These are phyloP conservation scores for Drosophila tanythrix DNA, from an alignment of 2,888 invertebrate species.

Conservation along the genomic window DNA sequence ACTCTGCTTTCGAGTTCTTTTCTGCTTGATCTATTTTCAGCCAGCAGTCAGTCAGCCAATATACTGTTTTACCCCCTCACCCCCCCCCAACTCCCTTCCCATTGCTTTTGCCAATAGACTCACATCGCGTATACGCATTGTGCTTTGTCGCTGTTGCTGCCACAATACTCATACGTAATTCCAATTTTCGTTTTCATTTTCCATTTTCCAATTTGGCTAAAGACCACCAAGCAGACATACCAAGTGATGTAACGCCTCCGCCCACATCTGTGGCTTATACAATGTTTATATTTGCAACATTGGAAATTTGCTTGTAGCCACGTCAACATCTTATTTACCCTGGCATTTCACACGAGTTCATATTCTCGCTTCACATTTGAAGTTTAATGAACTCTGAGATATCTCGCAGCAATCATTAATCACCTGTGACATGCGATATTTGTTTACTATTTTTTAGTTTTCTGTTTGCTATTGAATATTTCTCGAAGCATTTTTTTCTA, in stretches of 20 bases:
- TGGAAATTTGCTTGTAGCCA: slow-evolving; percentile 6
- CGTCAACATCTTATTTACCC: slow-evolving; percentile 15
- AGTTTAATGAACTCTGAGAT: slow-evolving; percentile 43
- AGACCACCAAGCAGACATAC: slow-evolving; percentile 29
- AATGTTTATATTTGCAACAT: slow-evolving; percentile 42
- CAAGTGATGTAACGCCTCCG: slow-evolving; percentile 55
- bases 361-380: neutral
- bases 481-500: neutral
- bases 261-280: slow-evolving; percentile 18
- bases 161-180: slow-evolving; percentile 48
- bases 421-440: slow-evolving; percentile 10
- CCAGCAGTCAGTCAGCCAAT: slow-evolving; percentile 40
- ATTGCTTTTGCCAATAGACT: slow-evolving; percentile 5
- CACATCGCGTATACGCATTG: slow-evolving; percentile 56
- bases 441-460: slow-evolving; percentile 3
- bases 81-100: neutral
- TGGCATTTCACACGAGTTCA: neutral
- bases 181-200: slow-evolving; percentile 34
- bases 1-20: slow-evolving; percentile 25
- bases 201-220: slow-evolving; percentile 41
- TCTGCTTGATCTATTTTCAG: slow-evolving; percentile 82
- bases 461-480: neutral
- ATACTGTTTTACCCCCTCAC: neutral
- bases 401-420: slow-evolving; percentile 27
- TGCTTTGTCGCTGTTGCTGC: slow-evolving; percentile 32